Conservation (phyloP, 2,888 invertebrate genomes). For the Notocelia uddmanniana region DNA sequence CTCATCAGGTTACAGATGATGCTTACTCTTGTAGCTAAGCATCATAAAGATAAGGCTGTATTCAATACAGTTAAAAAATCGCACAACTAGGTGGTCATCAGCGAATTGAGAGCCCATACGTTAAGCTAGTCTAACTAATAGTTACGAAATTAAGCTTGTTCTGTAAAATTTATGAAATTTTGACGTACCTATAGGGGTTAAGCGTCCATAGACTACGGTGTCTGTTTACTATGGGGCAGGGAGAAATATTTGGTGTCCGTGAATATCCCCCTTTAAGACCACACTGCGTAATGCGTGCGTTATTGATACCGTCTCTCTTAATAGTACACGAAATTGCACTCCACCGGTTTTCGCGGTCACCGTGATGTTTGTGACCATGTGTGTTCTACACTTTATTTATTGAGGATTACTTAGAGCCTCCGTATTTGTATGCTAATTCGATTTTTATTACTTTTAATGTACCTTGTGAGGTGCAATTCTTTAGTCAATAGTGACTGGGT, state of each 20-base stretch:
- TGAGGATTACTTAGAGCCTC: conserved; percentile 44
- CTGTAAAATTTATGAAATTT: background rate
- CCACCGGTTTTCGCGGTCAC: conserved; percentile 40
- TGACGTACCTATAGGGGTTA: background rate
- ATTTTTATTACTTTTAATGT: conserved; percentile 41
- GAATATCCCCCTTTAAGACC: conserved; percentile 40
- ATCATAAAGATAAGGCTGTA: too few species aligned
- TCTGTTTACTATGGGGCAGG: background rate
- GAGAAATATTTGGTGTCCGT: background rate
- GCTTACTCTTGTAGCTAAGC: too few species aligned
- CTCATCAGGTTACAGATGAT: too few species aligned
- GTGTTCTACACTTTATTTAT: conserved; percentile 40
- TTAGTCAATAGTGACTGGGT: conserved; percentile 21
- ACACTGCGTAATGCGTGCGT: conserved; percentile 45
- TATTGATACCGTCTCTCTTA: conserved; percentile 49
- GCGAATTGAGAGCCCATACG: too few species aligned
- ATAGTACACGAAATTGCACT: conserved; percentile 70
- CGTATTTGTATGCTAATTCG: conserved; percentile 39
- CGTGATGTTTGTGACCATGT: conserved; percentile 36
- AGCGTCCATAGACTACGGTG: background rate
- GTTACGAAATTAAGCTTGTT: too few species aligned
- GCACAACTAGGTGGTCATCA: too few species aligned
- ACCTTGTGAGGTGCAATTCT: conserved; percentile 21
- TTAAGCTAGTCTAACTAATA: too few species aligned
- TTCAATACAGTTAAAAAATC: too few species aligned